Evolutionary conservation across 2,113 vertebrate species (phyloP).

Genomic region (Pteropus alecto): DNA sequence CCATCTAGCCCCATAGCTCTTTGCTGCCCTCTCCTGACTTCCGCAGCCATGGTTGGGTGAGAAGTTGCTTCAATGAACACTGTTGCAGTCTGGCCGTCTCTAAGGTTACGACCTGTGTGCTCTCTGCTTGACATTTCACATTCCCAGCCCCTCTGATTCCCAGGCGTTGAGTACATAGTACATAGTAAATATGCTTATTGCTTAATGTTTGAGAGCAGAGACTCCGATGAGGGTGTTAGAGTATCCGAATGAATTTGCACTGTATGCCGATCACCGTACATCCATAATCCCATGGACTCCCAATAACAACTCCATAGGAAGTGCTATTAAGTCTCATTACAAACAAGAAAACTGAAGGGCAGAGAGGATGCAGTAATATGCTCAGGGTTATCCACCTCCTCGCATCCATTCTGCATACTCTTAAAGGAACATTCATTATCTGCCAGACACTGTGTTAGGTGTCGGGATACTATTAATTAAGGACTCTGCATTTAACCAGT

Average conservation of each 20-base stretch:
- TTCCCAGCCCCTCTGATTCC: neutral
- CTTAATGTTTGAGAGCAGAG: neutral
- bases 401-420: neutral
- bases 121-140: neutral
- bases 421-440: neutral
- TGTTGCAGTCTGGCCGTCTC: neutral
- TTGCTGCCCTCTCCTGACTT: constrained; percentile 62
- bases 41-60: neutral
- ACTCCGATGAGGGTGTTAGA: neutral
- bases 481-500: neutral
- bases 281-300: accelerated
- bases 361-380: neutral
- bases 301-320: neutral
- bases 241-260: no score
- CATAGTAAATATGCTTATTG: neutral
- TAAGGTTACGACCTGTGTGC: neutral
- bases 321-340: neutral
- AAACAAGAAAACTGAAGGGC: neutral
- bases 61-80: neutral
- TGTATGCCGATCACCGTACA: no score
- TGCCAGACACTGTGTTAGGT: neutral
- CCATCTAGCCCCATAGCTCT: constrained; percentile 11
- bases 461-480: neutral
- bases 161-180: neutral
- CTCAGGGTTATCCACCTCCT: neutral